Base-by-base conservation (phyloP, 2,888 invertebrate species). In the Lapara coniferarum region DNA sequence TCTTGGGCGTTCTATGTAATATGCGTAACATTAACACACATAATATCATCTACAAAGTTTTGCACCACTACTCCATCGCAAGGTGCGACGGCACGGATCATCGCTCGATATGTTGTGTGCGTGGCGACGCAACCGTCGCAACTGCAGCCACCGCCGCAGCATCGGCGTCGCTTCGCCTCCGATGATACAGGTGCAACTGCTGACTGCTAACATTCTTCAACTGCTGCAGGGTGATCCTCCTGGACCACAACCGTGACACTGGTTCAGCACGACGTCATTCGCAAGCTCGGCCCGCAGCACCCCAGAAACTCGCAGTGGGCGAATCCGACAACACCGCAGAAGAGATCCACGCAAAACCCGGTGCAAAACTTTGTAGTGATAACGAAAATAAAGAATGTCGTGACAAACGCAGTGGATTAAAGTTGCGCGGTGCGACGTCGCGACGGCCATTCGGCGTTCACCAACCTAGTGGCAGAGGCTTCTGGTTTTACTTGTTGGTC, bases 341-440 rank as follows among this genome's bases (percentile, higher is more conserved):
- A 68, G 68, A 71, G 70, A 70, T 70, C 72, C 73, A 73, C 68
- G 67, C 67, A 71, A 71, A 68, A 73, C 71, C 77, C 78, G 90
- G 92, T 93, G 93, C 93, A 93, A 93, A 93, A 93, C 93, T 93
- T 93, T 93, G 93, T 93, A 93, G 92, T 81, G 91, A 89, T 85
- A 88, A 88, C 85, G 82, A 77, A 81, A 81, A 77, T 81, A 83
- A 78, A 72, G 75, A 75, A 78, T 83, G 84, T 78, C 82, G 86
- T 75, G 84, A 85, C 81, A 82, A 87, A 86, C 87, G 91, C 79
- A 88, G 88, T 81, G 79, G 80, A 76, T 78, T 85, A 87, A 82
- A 89, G 90, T 81, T 85, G 89, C 86, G 87, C 88, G 89, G 78
- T 83, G 84, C 86, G 84, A 86, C 88, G 89, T 85, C 86, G 81